These are phyloP conservation scores for Corbicula japonica DNA, from an alignment of 2,888 invertebrate genomes.

Conservation along the genomic window DNA sequence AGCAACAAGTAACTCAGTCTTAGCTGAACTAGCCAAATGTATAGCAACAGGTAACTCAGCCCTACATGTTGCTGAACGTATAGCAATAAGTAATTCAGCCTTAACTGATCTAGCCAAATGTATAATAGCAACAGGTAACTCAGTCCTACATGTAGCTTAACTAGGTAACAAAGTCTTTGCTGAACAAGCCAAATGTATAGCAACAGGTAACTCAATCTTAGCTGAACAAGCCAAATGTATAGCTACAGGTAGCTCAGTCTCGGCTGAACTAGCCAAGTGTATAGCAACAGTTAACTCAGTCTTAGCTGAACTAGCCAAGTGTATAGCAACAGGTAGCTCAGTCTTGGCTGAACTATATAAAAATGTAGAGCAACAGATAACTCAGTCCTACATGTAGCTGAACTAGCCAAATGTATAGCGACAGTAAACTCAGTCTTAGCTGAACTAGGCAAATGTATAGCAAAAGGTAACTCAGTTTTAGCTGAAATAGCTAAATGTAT, in stretches of 20 bases:
- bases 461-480: constrained; percentile 79
- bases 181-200: constrained; percentile 90
- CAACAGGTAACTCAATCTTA: constrained; percentile 79
- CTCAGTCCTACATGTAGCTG: constrained; percentile 90
- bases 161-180: constrained; percentile 88
- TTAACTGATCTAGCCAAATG: not conserved
- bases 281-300: no score
- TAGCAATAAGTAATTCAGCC: not conserved
- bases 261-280: not conserved
- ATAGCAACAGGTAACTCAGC: constrained; percentile 87
- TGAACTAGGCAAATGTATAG: constrained; percentile 90
- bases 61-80: not conserved
- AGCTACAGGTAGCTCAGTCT: not conserved
- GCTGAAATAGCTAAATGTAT: not conserved
- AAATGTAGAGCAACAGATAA: no score
- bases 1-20: constrained; percentile 87
- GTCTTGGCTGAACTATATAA: no score
- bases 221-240: not conserved
- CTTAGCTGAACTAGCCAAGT: no score
- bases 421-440: constrained; percentile 88
- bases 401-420: constrained; percentile 90
- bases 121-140: no score
- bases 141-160: not conserved
- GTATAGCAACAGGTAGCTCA: no score
- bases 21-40: constrained; percentile 90